These are phyloP conservation scores for Caenorhabditis latens DNA, from an alignment of 1,140 invertebrate genomes.

Conservation along the genomic window DNA sequence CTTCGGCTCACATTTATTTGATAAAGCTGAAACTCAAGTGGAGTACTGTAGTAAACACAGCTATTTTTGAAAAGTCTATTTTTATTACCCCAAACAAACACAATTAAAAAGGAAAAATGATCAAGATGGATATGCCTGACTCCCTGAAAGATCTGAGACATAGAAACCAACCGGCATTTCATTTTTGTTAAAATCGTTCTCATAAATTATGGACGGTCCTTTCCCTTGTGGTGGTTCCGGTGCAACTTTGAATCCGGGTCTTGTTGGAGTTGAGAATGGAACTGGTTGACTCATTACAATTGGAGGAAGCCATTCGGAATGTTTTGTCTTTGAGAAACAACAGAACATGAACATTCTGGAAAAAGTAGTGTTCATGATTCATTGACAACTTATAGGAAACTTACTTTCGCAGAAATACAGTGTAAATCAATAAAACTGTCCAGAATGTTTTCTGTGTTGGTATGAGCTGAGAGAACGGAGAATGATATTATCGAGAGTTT, in stretches of 20 bases:
- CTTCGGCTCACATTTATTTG: too few species aligned
- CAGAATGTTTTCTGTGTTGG: too few species aligned
- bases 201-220: conserved; percentile 13
- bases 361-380: not conserved
- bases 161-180: conserved; percentile 8
- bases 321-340: not conserved
- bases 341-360: not conserved
- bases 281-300: conserved; percentile 3
- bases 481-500: too few species aligned
- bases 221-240: not conserved
- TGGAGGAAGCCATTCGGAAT: not conserved
- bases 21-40: too few species aligned
- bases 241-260: conserved; percentile 7
- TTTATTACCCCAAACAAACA: not conserved
- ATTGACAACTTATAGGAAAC: not conserved
- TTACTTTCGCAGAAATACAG: not conserved
- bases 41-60: too few species aligned
- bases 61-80: not conserved
- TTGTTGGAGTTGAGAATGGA: not conserved
- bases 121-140: not conserved
- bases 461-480: too few species aligned
- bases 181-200: not conserved
- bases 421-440: too few species aligned
- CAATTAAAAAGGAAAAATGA: not conserved
- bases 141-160: conserved; percentile 3